Percentiles rank a stretch among this genome's conserved stretches.
These are phyloP conservation scores for Oriolus oriolus DNA, from an alignment of 2,113 vertebrate species.

Conservation along the genomic window DNA sequence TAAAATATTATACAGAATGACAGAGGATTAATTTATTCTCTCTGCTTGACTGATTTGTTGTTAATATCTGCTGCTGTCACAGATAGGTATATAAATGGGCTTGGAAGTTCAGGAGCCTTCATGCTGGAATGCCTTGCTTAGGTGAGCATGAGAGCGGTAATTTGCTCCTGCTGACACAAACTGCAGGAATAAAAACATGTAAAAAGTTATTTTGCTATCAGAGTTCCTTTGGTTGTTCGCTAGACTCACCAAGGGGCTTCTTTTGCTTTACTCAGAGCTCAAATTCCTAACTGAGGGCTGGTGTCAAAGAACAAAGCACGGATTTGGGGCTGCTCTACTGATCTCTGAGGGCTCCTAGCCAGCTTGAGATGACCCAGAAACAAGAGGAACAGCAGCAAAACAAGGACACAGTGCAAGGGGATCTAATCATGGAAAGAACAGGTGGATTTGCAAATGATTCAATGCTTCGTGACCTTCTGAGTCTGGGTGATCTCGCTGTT, in stretches of 20 bases:
- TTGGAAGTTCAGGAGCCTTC: background rate
- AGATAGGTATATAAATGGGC: background rate
- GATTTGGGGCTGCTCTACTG: background rate
- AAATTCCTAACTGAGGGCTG: background rate
- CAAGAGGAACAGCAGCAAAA: background rate
- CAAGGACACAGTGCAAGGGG: background rate
- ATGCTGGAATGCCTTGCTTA: background rate
- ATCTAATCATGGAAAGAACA: background rate
- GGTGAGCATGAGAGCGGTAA: background rate
- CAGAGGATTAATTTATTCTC: background rate
- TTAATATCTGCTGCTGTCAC: conserved; percentile 5
- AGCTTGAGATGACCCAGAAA: background rate
- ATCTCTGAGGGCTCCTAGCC: background rate
- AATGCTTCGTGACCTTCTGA: background rate
- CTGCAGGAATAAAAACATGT: background rate
- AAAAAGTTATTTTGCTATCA: background rate
- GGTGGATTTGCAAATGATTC: background rate
- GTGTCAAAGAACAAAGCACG: background rate
- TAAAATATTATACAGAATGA: background rate
- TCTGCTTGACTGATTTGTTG: background rate
- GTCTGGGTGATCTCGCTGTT: fast-evolving
- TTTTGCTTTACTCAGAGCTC: background rate
- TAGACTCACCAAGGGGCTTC: background rate
- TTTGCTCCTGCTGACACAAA: background rate
- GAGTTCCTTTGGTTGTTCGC: background rate